Percentiles rank a stretch among this genome's conserved stretches.
Conservation (phyloP, 92 coral and sea anemone species). For the Phenganax stokvisi region DNA sequence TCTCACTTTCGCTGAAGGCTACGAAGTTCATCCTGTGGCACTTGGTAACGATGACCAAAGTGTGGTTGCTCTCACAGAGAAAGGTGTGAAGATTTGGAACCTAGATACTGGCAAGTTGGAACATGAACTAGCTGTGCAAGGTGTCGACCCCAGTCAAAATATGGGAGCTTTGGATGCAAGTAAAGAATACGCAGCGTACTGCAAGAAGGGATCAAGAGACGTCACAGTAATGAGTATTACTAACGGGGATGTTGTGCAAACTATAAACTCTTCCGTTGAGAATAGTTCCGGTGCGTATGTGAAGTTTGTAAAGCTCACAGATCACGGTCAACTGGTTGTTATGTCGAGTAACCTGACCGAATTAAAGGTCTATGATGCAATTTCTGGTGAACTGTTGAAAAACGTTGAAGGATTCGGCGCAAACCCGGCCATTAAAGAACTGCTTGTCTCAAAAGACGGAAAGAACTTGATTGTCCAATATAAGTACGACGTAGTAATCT, state of each 20-base stretch:
- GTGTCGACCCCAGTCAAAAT: slow-evolving; percentile 48
- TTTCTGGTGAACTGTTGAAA: slow-evolving; percentile 62
- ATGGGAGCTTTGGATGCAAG: slow-evolving; percentile 73
- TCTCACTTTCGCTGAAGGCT: slow-evolving; percentile 54
- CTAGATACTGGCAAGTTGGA: slow-evolving; percentile 56
- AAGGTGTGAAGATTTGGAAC: slow-evolving; percentile 67
- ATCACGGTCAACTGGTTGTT: slow-evolving; percentile 61
- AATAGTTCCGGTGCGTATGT: slow-evolving; percentile 45
- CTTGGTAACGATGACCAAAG: slow-evolving; percentile 71
- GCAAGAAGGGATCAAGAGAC: slow-evolving; percentile 51
- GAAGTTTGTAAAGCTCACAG: slow-evolving; percentile 59
- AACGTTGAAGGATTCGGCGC: slow-evolving; percentile 71
- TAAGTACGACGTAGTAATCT: slow-evolving; percentile 64
- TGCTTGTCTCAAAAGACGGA: slow-evolving; percentile 80
- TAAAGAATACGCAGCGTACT: slow-evolving; percentile 58
- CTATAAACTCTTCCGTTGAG: slow-evolving; percentile 46
- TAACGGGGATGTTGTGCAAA: slow-evolving; percentile 65
- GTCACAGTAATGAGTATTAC: slow-evolving; percentile 64
- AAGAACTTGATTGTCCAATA: slow-evolving; percentile 66
- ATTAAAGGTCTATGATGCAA: slow-evolving; percentile 65
- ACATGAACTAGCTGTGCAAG: slow-evolving; percentile 63
- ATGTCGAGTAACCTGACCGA: slow-evolving; percentile 63
- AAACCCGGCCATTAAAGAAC: slow-evolving; percentile 55
- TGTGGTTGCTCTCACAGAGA: slow-evolving; percentile 66
- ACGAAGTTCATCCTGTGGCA: slow-evolving; percentile 58